Percentiles rank a stretch among this genome's conserved stretches.
These are phyloP conservation scores for Tetragonula clypearis DNA, from an alignment of 1,140 invertebrate genomes.

Conservation along the genomic window DNA sequence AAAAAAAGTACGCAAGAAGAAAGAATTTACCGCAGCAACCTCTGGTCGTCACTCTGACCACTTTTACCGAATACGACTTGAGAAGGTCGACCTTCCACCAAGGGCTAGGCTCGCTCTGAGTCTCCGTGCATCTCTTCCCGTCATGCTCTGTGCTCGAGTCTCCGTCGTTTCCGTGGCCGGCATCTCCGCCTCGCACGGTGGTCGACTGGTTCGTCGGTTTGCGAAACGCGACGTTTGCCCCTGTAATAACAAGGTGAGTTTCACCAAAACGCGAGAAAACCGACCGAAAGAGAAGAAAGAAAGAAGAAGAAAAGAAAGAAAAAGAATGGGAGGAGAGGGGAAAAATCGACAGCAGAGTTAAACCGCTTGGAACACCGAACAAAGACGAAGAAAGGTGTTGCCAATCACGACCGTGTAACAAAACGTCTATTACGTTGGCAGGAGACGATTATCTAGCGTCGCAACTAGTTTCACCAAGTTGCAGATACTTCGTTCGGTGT, in stretches of 20 bases:
- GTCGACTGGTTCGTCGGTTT: slow-evolving; percentile 95
- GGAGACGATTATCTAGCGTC: slow-evolving; percentile 30
- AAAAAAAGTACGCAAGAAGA: not conserved
- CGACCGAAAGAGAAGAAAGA: not conserved
- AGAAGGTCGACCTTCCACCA: slow-evolving; percentile 96
- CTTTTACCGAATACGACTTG: slow-evolving; percentile 90
- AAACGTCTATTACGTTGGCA: slow-evolving; percentile 14
- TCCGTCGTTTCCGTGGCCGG: slow-evolving; percentile 93
- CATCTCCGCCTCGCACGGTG: slow-evolving; percentile 90
- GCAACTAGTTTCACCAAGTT: slow-evolving; percentile 11
- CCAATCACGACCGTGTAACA: slow-evolving; percentile 11
- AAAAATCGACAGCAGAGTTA: not conserved
- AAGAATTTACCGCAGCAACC: slow-evolving; percentile 89
- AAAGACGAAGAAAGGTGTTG: slow-evolving; percentile 14
- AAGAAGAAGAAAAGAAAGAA: not conserved
- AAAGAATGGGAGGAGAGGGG: not conserved
- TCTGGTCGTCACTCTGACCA: slow-evolving; percentile 92
- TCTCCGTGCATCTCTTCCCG: slow-evolving; percentile 93
- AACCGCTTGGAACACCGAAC: slow-evolving; percentile 1
- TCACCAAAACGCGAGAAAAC: not conserved
- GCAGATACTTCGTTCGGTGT: not conserved
- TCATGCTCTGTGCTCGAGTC: slow-evolving; percentile 92
- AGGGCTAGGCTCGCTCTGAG: slow-evolving; percentile 92
- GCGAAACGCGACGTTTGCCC: slow-evolving; percentile 92
- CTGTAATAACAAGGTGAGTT: slow-evolving; percentile 75